These are phyloP conservation scores for Geotrypetes seraphini DNA, from an alignment of 2,797 vertebrate species.

Conservation along the genomic window DNA sequence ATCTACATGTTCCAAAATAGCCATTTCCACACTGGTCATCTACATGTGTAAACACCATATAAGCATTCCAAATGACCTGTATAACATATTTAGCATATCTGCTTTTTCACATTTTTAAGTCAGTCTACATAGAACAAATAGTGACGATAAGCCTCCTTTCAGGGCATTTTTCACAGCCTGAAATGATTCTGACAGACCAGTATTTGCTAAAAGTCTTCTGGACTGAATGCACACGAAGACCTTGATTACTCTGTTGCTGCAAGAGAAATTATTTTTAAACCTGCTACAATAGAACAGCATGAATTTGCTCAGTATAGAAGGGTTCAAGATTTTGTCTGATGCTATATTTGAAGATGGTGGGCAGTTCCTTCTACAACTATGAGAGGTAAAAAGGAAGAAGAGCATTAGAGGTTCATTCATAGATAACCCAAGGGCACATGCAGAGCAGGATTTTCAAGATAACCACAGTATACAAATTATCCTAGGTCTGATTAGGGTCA, in stretches of 20 bases:
- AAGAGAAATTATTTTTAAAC: slow-evolving; percentile 7
- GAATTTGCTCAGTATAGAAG: neutral
- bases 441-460: too few relatives aligned
- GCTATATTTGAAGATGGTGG: slow-evolving; percentile 1
- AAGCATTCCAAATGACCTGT: too few relatives aligned
- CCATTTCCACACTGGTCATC: too few relatives aligned
- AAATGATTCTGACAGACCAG: slow-evolving; percentile 22
- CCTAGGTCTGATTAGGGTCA: too few relatives aligned
- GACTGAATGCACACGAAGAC: slow-evolving; percentile 10
- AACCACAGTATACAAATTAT: too few relatives aligned
- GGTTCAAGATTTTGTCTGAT: neutral
- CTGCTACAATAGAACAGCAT: slow-evolving; percentile 10
- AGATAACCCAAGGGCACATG: too few relatives aligned
- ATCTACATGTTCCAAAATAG: too few relatives aligned
- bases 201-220: neutral
- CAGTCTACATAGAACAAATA: slow-evolving; percentile 9
- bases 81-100: slow-evolving; percentile 5
- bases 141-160: slow-evolving; percentile 9
- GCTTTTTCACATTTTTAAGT: slow-evolving; percentile 23
- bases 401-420: too few relatives aligned
- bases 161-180: slow-evolving; percentile 17
- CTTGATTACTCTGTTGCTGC: slow-evolving; percentile 4
- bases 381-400: too few relatives aligned
- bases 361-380: too few relatives aligned
- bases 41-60: too few relatives aligned